Conservation (phyloP, 2,797 vertebrate species). For the Brotogeris chrysoptera region DNA sequence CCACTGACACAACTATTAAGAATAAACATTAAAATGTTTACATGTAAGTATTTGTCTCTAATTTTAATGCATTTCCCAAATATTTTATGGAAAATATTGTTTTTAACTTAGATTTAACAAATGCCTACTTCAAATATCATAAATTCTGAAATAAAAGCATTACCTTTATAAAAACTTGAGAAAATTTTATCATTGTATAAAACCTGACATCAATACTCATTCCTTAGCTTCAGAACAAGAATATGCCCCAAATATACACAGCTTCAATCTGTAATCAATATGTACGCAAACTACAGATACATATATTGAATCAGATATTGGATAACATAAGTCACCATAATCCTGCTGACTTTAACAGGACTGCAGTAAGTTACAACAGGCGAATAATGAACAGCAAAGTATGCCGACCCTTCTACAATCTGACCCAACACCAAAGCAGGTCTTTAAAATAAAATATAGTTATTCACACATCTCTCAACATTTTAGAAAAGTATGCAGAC, state of each 20-base stretch:
- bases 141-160: neutral
- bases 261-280: neutral
- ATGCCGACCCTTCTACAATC: neutral
- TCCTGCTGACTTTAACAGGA: neutral
- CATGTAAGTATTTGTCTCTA: neutral
- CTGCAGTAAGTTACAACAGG: neutral
- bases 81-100: neutral
- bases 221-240: neutral
- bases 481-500: accelerated
- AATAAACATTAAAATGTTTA: neutral
- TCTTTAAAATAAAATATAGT: neutral
- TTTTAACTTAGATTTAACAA: neutral
- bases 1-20: neutral
- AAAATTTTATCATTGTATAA: neutral
- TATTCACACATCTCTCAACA: neutral
- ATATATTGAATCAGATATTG: neutral
- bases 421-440: neutral
- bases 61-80: neutral
- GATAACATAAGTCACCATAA: neutral
- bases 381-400: neutral
- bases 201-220: neutral
- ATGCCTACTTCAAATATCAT: neutral
- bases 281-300: neutral
- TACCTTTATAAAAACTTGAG: neutral
- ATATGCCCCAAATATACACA: accelerated